Evolutionary conservation across 2,797 vertebrate genomes (phyloP).

Genomic region (Ficedula albicollis): DNA sequence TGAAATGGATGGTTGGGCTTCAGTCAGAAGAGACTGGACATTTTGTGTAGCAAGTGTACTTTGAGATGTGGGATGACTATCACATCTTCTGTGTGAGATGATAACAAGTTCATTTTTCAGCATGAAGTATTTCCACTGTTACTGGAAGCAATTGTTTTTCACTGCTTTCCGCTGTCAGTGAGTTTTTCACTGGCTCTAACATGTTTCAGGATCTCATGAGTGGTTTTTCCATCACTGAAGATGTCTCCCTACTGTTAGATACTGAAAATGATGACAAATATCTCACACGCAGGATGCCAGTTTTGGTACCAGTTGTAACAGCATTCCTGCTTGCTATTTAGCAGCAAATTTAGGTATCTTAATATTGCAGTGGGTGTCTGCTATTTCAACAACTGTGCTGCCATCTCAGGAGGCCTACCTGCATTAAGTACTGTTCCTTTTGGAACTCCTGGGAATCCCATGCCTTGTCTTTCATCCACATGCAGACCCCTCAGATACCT

Average conservation of each 20-base stretch:
- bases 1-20: background rate
- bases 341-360: background rate
- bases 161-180: background rate
- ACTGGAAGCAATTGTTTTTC: background rate
- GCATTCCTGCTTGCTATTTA: background rate
- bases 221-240: background rate
- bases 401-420: background rate
- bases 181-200: background rate
- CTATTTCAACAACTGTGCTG: background rate
- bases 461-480: background rate
- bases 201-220: background rate
- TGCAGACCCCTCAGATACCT: background rate
- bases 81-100: background rate
- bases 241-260: background rate
- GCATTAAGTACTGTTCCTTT: background rate
- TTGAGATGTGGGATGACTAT: background rate
- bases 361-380: background rate
- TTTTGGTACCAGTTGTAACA: background rate
- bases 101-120: slow-evolving; percentile 32
- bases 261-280: background rate
- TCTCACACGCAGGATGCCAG: background rate
- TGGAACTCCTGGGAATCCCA: background rate
- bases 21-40: background rate
- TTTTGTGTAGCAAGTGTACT: background rate
- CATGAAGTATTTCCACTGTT: background rate